Base-by-base conservation (phyloP, 2,888 invertebrate genomes). In the Hypsopygia costalis region DNA sequence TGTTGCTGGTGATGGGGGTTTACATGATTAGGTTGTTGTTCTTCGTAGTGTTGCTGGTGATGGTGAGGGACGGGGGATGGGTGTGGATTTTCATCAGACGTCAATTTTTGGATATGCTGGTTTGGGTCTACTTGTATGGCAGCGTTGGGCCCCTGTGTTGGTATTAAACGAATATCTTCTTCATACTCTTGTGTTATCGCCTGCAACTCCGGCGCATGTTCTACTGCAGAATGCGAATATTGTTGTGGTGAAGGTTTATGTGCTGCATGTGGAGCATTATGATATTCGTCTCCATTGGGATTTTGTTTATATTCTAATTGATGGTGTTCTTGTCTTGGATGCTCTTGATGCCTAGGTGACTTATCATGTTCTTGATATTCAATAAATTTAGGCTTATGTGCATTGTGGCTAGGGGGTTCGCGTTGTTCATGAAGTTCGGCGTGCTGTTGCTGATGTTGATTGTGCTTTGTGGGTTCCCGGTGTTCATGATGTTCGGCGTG, bases 81-180 rank as follows among this genome's bases (percentile, higher is more conserved):
- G 3, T 45, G 51, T 6, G 50, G 41, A 20, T 55, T 55, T 4
- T 58, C 46, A n/a, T 54, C 51, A 5, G 52, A 40, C 25, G 51
- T 49, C 6, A 58, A 41, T 10, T 47, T 49, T 22, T 68, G 59
- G 11, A 73, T 55, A 33, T 79, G 77, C 46, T 79, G 78, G 47
- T 59, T 64, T 9, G 76, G 78, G 41, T 81, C 64, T 4, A 76
- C 74, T 49, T 71, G 70, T 48, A 81, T 74, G 11, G 67, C 52
- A 34, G 70, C 74, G 20, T 27, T 31, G 11, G 64, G 49, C 25
- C 59, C 63, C n/a, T 70, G 62, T 1, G 58, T 46, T 1, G 68
- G 67, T 4, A 68, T 31, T 31, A 77, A 47, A 12, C 58, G 62
- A 38, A 81, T 72, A 41, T 82, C 69, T 52, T 78, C 76, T 50